Evolutionary conservation across 2,888 invertebrate species (phyloP).

Genomic region (Mesorhabditis belari): DNA sequence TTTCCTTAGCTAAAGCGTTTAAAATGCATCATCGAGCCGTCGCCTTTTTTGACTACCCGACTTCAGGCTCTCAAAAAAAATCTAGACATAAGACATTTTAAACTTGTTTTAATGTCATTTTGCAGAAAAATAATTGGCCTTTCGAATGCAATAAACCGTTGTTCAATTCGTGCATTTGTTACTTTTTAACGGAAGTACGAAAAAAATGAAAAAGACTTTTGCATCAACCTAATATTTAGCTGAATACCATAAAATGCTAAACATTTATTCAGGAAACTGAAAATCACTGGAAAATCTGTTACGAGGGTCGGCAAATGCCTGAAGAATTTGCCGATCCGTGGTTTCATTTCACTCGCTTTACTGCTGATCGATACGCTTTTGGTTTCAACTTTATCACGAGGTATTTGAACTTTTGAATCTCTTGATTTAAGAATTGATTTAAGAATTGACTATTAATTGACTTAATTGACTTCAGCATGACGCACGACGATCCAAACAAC

Average conservation of each 20-base stretch:
- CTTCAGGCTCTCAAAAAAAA: too few species aligned
- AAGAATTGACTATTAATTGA: too few species aligned
- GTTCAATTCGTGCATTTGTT: neutral
- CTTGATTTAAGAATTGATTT: too few species aligned
- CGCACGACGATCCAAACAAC: conserved; percentile 25
- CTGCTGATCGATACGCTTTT: conserved; percentile 11
- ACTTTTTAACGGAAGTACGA: neutral
- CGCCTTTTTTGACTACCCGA: too few species aligned
- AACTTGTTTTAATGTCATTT: too few species aligned
- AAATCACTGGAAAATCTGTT: conserved; percentile 27
- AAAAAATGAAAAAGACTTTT: neutral
- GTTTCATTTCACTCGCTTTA: conserved; percentile 15
- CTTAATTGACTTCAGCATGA: conserved; percentile 11
- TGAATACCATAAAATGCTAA: too few species aligned
- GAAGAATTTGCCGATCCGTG: conserved; percentile 20
- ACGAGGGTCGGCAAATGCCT: conserved; percentile 18
- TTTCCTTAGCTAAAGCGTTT: too few species aligned
- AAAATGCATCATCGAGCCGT: too few species aligned
- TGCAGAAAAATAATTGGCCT: too few species aligned
- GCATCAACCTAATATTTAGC: too few species aligned
- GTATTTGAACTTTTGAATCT: conserved; percentile 1
- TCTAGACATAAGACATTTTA: too few species aligned
- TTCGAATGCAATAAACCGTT: too few species aligned
- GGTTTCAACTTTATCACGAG: conserved; percentile 20
- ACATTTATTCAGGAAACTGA: conserved; percentile 13